These are phyloP conservation scores for Tetrao urogallus DNA, from an alignment of 2,113 vertebrate genomes.

Conservation along the genomic window DNA sequence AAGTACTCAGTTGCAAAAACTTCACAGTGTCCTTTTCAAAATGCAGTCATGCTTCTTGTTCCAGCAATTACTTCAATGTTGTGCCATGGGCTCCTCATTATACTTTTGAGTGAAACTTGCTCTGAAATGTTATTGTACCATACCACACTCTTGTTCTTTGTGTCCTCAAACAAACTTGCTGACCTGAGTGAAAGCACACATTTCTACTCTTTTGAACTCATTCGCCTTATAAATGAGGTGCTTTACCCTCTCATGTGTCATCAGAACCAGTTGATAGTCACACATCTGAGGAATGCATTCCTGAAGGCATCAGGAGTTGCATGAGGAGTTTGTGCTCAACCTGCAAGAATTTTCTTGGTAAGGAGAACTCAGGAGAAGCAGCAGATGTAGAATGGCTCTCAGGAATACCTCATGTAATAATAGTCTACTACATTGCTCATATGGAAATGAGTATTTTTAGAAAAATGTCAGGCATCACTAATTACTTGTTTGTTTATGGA, in stretches of 20 bases:
- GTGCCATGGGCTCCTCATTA: background rate
- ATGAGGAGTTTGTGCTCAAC: background rate
- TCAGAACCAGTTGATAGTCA: background rate
- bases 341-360: background rate
- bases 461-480: background rate
- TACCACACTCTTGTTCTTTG: background rate
- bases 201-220: background rate
- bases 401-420: background rate
- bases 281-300: background rate
- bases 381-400: background rate
- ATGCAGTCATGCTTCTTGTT: background rate
- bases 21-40: background rate
- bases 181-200: background rate
- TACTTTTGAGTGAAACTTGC: background rate
- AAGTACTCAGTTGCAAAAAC: background rate
- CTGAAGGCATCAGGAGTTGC: fast-evolving
- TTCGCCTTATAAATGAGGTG: background rate
- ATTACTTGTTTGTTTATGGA: background rate
- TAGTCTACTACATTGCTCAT: background rate
- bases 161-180: background rate
- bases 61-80: background rate
- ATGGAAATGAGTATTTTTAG: background rate
- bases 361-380: background rate
- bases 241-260: background rate
- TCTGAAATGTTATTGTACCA: background rate